phyloP scores from a whole-genome alignment of 2,888 invertebrate species.

The Pimpla rufipes region DNA sequence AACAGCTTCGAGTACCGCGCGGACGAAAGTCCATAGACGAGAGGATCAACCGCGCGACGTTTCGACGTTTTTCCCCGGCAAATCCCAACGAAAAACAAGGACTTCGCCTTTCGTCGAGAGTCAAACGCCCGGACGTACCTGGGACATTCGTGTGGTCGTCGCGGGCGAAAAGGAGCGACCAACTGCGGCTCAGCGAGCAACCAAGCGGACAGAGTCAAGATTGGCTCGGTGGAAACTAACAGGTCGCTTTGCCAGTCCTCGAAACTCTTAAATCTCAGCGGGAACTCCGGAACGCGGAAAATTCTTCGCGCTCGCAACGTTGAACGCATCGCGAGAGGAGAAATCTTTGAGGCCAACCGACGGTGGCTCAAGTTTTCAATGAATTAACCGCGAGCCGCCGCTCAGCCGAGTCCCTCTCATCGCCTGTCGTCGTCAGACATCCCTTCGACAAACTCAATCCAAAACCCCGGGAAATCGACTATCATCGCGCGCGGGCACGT shows the following conservation, averaged over 20 bases:
- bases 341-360: conserved; percentile 36
- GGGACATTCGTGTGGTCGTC: conserved; percentile 33
- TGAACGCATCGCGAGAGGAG: not conserved
- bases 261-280: not conserved
- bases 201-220: conserved; percentile 46
- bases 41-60: conserved; percentile 19
- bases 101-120: conserved; percentile 4
- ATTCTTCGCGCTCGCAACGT: not conserved
- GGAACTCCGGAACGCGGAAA: not conserved
- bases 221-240: not conserved
- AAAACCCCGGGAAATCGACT: conserved; percentile 1
- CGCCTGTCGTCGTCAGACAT: not conserved
- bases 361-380: conserved; percentile 14
- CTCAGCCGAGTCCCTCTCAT: not conserved
- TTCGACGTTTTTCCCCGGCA: conserved; percentile 26
- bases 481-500: conserved; percentile 1
- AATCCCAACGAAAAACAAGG: conserved; percentile 57
- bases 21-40: not conserved
- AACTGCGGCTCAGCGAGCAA: conserved; percentile 27
- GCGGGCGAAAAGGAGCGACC: conserved; percentile 11
- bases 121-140: conserved; percentile 46
- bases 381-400: conserved; percentile 21
- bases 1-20: not conserved
- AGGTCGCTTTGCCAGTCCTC: not conserved
- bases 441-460: not conserved